Percentiles rank a stretch among this genome's conserved stretches.
Conservation (phyloP, 2,113 vertebrate species). For the Pionites leucogaster region DNA sequence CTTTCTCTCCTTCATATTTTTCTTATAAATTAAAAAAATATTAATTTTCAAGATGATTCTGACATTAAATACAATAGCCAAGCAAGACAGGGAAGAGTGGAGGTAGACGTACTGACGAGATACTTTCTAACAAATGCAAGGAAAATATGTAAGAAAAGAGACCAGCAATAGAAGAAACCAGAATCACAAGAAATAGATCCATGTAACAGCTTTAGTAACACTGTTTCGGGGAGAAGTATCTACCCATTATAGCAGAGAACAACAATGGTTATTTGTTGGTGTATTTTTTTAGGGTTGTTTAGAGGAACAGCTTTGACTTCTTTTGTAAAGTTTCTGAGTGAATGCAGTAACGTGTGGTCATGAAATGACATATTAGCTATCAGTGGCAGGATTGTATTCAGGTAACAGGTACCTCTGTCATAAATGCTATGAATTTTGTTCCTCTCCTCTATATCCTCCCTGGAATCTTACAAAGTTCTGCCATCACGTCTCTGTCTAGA, state of each 20-base stretch:
- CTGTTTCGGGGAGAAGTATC: neutral
- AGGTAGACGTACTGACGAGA: neutral
- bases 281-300: neutral
- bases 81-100: neutral
- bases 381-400: neutral
- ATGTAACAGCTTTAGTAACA: neutral
- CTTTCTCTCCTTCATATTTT: neutral
- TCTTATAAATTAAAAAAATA: neutral
- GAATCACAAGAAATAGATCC: neutral
- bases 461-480: neutral
- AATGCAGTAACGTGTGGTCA: neutral
- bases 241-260: neutral
- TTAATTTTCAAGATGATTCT: neutral
- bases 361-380: neutral
- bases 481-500: neutral
- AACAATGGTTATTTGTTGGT: neutral
- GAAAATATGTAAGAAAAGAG: neutral
- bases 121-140: neutral
- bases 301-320: neutral
- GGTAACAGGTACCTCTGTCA: neutral
- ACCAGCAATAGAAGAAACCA: neutral
- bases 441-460: neutral
- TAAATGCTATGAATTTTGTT: neutral
- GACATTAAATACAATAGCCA: neutral
- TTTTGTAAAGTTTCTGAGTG: neutral